Evolutionary conservation across 2,797 vertebrate genomes (phyloP).

Genomic region (Merluccius polli): DNA sequence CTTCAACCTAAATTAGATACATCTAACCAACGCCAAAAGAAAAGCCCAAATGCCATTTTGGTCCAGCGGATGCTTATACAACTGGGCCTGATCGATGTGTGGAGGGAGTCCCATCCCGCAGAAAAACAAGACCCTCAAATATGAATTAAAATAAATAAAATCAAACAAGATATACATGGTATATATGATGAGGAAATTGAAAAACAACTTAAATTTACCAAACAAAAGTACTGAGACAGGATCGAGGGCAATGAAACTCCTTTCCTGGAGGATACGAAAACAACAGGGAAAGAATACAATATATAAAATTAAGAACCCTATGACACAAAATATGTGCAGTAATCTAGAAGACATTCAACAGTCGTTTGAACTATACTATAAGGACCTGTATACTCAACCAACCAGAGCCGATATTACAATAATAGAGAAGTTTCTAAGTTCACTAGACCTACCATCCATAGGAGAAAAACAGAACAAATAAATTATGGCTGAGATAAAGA

Average conservation of each 20-base stretch:
- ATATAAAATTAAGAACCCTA: not conserved
- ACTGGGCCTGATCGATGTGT: too few relatives aligned
- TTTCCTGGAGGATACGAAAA: not conserved
- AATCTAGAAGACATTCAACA: not conserved
- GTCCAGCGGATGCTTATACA: not conserved
- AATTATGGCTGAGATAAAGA: not conserved
- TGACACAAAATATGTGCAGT: not conserved
- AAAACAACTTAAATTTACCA: not conserved
- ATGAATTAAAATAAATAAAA: not conserved
- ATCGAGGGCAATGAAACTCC: not conserved
- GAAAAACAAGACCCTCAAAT: too few relatives aligned
- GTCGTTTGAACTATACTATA: not conserved
- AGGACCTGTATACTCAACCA: not conserved
- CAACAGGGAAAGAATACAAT: not conserved
- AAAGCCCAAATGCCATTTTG: not conserved
- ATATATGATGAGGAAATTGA: not conserved
- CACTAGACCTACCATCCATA: not conserved
- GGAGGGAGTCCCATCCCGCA: too few relatives aligned
- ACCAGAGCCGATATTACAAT: not conserved
- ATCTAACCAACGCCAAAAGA: not conserved
- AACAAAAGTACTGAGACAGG: not conserved
- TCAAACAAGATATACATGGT: not conserved
- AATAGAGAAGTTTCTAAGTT: not conserved
- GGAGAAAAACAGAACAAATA: not conserved
- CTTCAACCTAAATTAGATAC: conserved; percentile 8